Evolutionary conservation across 2,113 vertebrate genomes (phyloP).

Genomic region (Malaclemys terrapin): DNA sequence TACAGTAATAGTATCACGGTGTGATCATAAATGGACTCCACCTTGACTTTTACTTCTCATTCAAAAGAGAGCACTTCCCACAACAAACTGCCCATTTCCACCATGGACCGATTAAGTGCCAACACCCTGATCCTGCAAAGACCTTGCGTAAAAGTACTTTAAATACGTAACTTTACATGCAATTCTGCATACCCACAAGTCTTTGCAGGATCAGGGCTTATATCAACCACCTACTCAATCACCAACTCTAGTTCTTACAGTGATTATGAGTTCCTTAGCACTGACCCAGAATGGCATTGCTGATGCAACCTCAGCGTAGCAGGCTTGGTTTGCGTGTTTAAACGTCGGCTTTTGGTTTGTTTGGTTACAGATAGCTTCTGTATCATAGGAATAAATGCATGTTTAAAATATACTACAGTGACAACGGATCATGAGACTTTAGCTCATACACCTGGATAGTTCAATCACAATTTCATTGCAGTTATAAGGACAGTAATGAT

Average conservation of each 20-base stretch:
- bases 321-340: rapidly evolving
- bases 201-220: background rate
- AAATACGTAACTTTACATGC: too few relatives aligned
- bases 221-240: background rate
- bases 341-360: rapidly evolving
- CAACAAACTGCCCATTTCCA: background rate
- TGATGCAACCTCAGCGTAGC: background rate
- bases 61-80: rapidly evolving
- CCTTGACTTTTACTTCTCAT: background rate
- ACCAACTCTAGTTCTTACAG: background rate
- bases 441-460: background rate
- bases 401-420: rapidly evolving
- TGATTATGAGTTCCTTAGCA: background rate
- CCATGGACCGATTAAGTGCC: background rate
- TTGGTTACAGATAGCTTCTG: background rate
- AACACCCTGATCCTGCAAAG: background rate
- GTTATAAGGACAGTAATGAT: background rate
- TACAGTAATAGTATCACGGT: background rate
- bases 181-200: background rate
- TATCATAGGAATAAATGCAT: background rate
- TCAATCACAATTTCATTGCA: rapidly evolving
- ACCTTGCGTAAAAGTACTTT: background rate
- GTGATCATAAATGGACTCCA: background rate
- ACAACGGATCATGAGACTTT: background rate
- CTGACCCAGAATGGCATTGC: background rate